Evolutionary conservation across 2,888 invertebrate species (phyloP), one percentile per base, ranked within the genome.

Genomic region (Podabrus alpinus): DNA sequence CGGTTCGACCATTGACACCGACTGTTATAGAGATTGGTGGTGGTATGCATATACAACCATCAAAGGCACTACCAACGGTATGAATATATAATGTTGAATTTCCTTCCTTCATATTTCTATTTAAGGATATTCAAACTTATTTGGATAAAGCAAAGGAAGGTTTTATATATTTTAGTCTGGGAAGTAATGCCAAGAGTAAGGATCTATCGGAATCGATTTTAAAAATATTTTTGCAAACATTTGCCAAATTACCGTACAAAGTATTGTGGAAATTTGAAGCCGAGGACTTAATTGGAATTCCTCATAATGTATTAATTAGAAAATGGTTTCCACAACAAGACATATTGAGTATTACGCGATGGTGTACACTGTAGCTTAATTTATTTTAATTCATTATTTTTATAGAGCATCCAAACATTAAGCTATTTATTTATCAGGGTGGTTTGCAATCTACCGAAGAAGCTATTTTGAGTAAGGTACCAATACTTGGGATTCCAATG

Each of bases 21-120:
- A 82, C 82, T 68, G 79, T 86, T n/a, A 80, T 85, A 10, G 80
- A 83, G 21, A 73, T 85, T 68, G 82, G 82, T 24, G 82, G 82
- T 16, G 64, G 64, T 0, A 78, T 85, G 70, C 85, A 85, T 75
- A 78, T 85, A 19, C 79, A 80, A 70, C 80, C 82, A 21, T 64
- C 76, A 4, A 81, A 83, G 76, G 78, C 80, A 11, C 74, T 86
- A 66, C 85, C 85, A 5, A 9, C 77, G 72, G 86, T 86, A 80
- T 62, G 15, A 11, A 11, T 7, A 16, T 9, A 15, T 10, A 16
- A 10, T 11, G 5, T 11, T 11, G 5, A 16, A 11, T 17, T 5
- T 62, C 10, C 9, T 13, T 16, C 3, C 4, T 62, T 62, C 9
- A 13, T 9, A 9, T 61, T 16, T 10, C 11, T 13, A 15, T 61